Evolutionary conservation across 2,797 vertebrate genomes (phyloP).

Genomic region (Xenops minutus): DNA sequence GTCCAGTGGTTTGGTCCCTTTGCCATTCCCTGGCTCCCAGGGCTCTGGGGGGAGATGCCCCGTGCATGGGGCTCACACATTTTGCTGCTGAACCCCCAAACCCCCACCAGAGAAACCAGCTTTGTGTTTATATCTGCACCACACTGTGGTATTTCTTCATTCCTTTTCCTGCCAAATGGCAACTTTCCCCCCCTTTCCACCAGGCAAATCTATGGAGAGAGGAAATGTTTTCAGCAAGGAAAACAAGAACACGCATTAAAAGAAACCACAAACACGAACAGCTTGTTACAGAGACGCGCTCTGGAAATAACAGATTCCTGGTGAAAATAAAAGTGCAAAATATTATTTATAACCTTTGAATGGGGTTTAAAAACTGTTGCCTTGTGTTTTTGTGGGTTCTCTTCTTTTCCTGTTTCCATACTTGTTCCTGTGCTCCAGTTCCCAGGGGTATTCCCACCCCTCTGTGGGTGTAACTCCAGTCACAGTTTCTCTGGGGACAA

Average conservation of each 20-base stretch:
- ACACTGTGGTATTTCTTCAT: background rate
- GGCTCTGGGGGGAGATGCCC: background rate
- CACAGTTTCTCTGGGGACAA: background rate
- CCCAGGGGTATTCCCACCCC: background rate
- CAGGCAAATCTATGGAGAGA: background rate
- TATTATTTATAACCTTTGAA: background rate
- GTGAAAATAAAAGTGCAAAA: constrained; percentile 8
- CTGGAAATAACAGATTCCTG: constrained; percentile 37
- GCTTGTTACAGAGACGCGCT: background rate
- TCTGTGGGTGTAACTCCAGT: background rate
- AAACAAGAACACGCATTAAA: background rate
- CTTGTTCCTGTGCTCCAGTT: background rate
- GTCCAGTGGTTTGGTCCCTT: background rate
- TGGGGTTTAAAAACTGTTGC: background rate
- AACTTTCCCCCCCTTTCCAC: background rate
- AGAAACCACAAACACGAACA: constrained; percentile 34
- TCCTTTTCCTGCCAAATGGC: background rate
- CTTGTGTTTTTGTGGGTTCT: background rate
- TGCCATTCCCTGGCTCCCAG: background rate
- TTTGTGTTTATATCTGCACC: background rate
- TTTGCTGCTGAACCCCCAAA: background rate
- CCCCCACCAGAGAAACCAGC: background rate
- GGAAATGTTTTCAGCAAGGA: background rate
- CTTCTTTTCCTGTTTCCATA: background rate
- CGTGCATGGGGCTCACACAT: accelerated